phyloP scores from a whole-genome alignment of 2,888 invertebrate genomes.

The Amiota communis region DNA sequence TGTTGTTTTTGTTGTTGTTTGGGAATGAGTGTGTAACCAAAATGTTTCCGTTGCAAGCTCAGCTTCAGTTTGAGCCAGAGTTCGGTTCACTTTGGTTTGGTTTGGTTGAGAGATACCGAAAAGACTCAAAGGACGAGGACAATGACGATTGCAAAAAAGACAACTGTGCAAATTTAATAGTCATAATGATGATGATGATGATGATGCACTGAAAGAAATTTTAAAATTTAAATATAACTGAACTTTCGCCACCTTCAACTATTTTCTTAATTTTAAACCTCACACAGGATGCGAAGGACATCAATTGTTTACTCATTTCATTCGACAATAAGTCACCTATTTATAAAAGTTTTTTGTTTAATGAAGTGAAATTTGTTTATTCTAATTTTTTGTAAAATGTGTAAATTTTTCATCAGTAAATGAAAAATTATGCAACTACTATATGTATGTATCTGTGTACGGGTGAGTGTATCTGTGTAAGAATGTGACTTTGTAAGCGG shows the following conservation, averaged over 20 bases:
- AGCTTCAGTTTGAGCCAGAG: neutral
- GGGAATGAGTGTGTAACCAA: constrained; percentile 14
- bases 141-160: neutral
- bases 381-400: too few relatives aligned
- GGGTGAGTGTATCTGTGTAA: neutral
- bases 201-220: constrained; percentile 6
- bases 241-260: too few relatives aligned
- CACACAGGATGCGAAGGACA: too few relatives aligned
- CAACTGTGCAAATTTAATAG: neutral
- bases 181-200: neutral
- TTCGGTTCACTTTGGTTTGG: neutral
- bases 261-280: too few relatives aligned
- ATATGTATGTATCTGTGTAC: too few relatives aligned
- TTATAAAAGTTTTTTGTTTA: too few relatives aligned
- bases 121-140: neutral
- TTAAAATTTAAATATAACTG: too few relatives aligned
- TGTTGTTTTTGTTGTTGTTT: neutral
- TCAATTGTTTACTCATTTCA: too few relatives aligned
- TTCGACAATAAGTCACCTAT: too few relatives aligned
- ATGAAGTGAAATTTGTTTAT: too few relatives aligned
- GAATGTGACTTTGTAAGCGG: constrained; percentile 16
- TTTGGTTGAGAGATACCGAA: neutral
- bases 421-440: too few relatives aligned
- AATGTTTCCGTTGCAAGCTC: constrained; percentile 24
- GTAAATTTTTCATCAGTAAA: too few relatives aligned